phyloP scores from a whole-genome alignment of 2,113 vertebrate species.

The Gracilinanus agilis region DNA sequence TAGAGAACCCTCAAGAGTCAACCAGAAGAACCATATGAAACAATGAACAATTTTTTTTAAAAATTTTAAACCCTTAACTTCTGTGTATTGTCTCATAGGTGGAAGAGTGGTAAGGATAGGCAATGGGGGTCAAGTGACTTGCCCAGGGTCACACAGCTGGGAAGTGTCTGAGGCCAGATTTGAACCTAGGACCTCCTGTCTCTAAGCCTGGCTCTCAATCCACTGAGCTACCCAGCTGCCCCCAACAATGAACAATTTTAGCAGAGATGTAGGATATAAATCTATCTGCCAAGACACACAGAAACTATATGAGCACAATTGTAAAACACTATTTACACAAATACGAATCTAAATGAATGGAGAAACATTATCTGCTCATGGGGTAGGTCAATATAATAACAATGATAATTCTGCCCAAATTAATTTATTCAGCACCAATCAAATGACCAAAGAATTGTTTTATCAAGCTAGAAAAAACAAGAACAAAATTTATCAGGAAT shows the following conservation, averaged over 20 bases:
- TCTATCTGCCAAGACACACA: neutral
- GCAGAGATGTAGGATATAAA: neutral
- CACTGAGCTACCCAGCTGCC: no score
- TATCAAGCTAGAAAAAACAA: neutral
- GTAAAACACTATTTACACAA: neutral
- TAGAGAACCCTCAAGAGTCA: neutral
- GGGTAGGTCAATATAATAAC: neutral
- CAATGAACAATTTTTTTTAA: no score
- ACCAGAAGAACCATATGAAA: neutral
- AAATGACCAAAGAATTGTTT: neutral
- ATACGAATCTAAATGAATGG: neutral
- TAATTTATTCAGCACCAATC: neutral
- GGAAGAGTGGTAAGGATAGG: no score
- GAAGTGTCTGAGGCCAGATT: no score
- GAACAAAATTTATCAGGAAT: neutral
- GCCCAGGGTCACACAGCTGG: no score
- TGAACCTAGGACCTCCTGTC: no score
- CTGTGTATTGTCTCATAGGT: no score
- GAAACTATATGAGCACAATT: neutral
- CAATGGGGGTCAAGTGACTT: no score
- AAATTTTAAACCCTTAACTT: no score
- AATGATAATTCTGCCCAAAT: neutral
- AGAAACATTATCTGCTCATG: neutral
- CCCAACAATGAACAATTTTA: no score
- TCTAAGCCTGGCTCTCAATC: no score